phyloP scores from a whole-genome alignment of 2,797 vertebrate species.

The Argentina silus region DNA sequence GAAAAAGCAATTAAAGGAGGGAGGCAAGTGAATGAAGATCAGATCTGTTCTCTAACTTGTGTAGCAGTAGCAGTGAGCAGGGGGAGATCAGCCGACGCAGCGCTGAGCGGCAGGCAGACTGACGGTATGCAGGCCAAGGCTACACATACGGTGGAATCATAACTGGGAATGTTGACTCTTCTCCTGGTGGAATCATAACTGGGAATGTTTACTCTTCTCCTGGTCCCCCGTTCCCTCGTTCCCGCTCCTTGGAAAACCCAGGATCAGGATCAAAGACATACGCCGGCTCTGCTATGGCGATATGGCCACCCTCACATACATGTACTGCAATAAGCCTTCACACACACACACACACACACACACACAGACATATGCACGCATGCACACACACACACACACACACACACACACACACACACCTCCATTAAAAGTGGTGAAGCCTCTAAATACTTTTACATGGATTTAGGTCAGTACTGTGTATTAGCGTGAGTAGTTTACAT shows the following conservation, averaged over 20 bases:
- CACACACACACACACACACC: not conserved
- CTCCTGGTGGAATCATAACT: slow-evolving; percentile 29
- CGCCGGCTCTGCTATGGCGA: slow-evolving; percentile 3
- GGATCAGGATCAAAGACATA: slow-evolving; percentile 32
- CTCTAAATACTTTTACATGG: slow-evolving; percentile 18
- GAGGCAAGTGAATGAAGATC: slow-evolving; percentile 11
- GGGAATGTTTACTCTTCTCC: slow-evolving; percentile 6
- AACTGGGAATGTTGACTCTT: slow-evolving; percentile 10
- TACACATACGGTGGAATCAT: slow-evolving; percentile 43
- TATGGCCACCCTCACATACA: not conserved
- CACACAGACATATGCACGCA: too few relatives aligned
- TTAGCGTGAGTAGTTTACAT: not conserved
- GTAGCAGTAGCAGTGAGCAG: not conserved
- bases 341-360: not conserved
- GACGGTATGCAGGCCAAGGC: slow-evolving; percentile 28
- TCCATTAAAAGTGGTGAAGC: slow-evolving; percentile 21
- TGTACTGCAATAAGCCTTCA: not conserved
- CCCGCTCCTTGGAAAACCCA: slow-evolving; percentile 1
- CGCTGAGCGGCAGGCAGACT: not conserved
- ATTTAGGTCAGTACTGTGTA: slow-evolving; percentile 2
- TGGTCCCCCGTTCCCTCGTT: slow-evolving; percentile 20
- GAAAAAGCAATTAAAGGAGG: slow-evolving; percentile 35
- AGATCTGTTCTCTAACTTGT: slow-evolving; percentile 49
- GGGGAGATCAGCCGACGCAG: too few relatives aligned
- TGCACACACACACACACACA: too few relatives aligned